These are phyloP conservation scores for Leptonema lineaticorne DNA, from an alignment of 1,140 invertebrate genomes.

Conservation along the genomic window DNA sequence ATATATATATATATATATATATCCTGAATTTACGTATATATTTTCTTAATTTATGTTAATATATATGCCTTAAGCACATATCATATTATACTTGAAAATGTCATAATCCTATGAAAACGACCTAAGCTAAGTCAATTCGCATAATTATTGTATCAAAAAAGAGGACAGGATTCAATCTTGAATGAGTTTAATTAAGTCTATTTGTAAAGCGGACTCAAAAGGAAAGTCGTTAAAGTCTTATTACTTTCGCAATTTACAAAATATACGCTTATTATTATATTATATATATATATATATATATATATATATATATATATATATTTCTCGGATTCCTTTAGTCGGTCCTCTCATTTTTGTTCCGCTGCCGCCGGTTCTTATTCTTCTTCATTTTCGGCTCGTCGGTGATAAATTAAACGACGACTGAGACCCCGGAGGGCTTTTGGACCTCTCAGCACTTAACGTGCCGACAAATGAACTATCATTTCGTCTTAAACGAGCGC, in stretches of 20 bases:
- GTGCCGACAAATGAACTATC: slow-evolving; percentile 11
- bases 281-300: too few species aligned
- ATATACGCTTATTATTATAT: slow-evolving; percentile 20
- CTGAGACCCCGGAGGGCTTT: background rate
- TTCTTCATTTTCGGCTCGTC: background rate
- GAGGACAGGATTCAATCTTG: background rate
- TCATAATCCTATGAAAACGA: too few species aligned
- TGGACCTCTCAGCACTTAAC: background rate
- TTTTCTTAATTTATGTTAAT: too few species aligned
- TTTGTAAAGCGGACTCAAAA: slow-evolving; percentile 28
- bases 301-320: too few species aligned
- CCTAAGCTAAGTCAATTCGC: too few species aligned
- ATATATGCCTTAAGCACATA: too few species aligned
- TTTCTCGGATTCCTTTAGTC: too few species aligned
- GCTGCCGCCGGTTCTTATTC: too few species aligned
- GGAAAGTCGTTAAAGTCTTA: slow-evolving; percentile 32
- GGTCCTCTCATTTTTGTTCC: too few species aligned
- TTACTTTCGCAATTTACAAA: slow-evolving; percentile 30
- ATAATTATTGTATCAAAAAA: background rate
- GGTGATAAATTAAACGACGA: slow-evolving; percentile 18
- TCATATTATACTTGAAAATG: too few species aligned
- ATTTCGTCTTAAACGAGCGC: slow-evolving; percentile 2
- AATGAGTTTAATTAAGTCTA: slow-evolving; percentile 31
- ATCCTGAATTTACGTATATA: too few species aligned
- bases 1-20: too few species aligned